Conservation (phyloP, 1,140 invertebrate genomes). For the Platorchestia sp. region DNA sequence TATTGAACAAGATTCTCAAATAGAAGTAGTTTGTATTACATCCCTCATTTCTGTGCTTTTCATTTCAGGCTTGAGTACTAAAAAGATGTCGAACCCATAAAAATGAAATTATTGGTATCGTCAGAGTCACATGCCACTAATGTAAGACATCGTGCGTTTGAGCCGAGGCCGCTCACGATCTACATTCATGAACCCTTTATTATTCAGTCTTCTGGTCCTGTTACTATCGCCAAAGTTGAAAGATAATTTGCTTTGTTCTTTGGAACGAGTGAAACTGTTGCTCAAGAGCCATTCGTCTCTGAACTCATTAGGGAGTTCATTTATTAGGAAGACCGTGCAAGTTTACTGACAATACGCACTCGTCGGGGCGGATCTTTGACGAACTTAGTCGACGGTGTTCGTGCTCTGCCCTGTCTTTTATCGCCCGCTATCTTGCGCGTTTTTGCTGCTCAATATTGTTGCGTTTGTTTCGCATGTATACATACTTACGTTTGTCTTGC, state of each 20-base stretch:
- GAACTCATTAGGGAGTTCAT: conserved; percentile 51
- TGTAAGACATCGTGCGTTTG: background rate
- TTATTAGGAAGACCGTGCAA: conserved; percentile 54
- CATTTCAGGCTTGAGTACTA: background rate
- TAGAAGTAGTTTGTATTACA: background rate
- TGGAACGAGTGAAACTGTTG: conserved; percentile 49
- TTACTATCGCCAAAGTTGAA: conserved; percentile 37
- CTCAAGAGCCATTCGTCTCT: conserved; percentile 39
- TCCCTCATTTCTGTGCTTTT: background rate
- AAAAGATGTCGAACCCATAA: background rate
- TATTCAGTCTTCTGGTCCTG: background rate
- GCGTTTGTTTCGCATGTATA: background rate
- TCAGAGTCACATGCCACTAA: background rate
- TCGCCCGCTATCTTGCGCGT: background rate
- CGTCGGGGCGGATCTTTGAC: background rate
- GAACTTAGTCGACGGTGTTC: background rate
- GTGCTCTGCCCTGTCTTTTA: conserved; percentile 6
- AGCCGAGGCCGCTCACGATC: background rate
- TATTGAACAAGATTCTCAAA: background rate
- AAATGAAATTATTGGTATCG: background rate
- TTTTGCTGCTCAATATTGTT: background rate
- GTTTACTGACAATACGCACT: conserved; percentile 47
- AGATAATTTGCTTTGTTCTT: conserved; percentile 56
- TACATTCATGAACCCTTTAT: background rate
- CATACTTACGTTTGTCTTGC: background rate